Evolutionary conservation across 1,140 invertebrate genomes (phyloP).

Genomic region (Drosophila willistoni): DNA sequence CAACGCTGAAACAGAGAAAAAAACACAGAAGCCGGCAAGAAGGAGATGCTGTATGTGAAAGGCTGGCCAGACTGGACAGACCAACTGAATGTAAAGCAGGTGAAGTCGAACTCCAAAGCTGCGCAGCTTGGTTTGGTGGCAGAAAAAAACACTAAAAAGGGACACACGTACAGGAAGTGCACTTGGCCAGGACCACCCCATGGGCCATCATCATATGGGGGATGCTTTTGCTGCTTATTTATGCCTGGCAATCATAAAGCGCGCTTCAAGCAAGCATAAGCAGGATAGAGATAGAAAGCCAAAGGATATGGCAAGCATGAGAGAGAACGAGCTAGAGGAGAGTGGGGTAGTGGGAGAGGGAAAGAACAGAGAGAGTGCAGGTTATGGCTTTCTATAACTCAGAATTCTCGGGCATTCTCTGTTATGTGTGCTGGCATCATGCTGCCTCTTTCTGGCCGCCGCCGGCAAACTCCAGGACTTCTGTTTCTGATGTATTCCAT

Average conservation of each 20-base stretch:
- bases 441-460: slow-evolving; percentile 63
- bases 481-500: slow-evolving; percentile 76
- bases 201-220: slow-evolving; percentile 47
- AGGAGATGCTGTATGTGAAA: slow-evolving; percentile 46
- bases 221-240: slow-evolving; percentile 78
- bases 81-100: slow-evolving; percentile 55
- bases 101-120: slow-evolving; percentile 54
- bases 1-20: slow-evolving; percentile 40
- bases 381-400: slow-evolving; percentile 79
- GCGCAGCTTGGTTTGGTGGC: slow-evolving; percentile 43
- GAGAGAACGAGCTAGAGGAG: slow-evolving; percentile 33
- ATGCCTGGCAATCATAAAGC: slow-evolving; percentile 80
- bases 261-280: slow-evolving; percentile 40
- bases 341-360: slow-evolving; percentile 15
- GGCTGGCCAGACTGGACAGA: slow-evolving; percentile 13
- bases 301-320: slow-evolving; percentile 1
- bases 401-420: slow-evolving; percentile 31
- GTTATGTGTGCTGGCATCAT: slow-evolving; percentile 34
- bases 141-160: slow-evolving; percentile 54
- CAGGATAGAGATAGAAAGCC: slow-evolving; percentile 6
- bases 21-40: slow-evolving; percentile 25
- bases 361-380: slow-evolving; percentile 56
- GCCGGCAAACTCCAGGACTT: slow-evolving; percentile 25
- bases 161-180: slow-evolving; percentile 69
- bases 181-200: slow-evolving; percentile 70